Base-by-base conservation (phyloP, 2,113 vertebrate genomes). In the Microtus oregoni region DNA sequence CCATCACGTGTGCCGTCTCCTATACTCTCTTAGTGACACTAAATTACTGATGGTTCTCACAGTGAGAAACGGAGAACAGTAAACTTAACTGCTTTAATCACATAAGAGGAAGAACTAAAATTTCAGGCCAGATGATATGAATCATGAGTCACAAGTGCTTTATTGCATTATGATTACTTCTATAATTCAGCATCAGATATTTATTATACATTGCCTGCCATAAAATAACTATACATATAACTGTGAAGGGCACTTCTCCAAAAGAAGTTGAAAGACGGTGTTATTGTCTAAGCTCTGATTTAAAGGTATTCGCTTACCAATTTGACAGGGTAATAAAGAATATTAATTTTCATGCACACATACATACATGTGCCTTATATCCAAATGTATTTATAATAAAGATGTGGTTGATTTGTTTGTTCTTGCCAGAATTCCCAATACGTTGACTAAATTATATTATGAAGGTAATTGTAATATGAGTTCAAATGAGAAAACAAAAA, bases 401-500 rank as follows among this genome's bases (percentile, higher is more conserved):
- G 17, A 63, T 50, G 50, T 44, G 41, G 44, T 3, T 77, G 13
- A 68, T 44, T 65, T 83, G 17, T 38, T 38, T n/a, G 8, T 73
- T 92, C 6, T 55, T 44, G 3, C 20, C 3, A 93, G 41, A 89
- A 89, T 24, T 86, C n/a, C 11, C 8, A 65, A 82, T 90, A 38
- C 5, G 9, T 76, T 70, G 0, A 78, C 5, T 77, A 85, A 92
- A 86, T 52, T 65, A 50, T 65, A 86, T 83, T 87, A 91, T 41
- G 32, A 41, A 35, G 22, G 86, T 82, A 86, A 89, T 81, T 81
- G 17, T 61, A 73, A 44, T 58, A 44, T 67, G 20, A 77, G 89
- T 94, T 91, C n/a, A 93, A 89, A 7, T 32, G 93, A 96, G 52
- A 78, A 92, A 90, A 22, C 13, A 73, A 70, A 88, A 85, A 67